Evolutionary conservation across 1,140 invertebrate species (phyloP).

Genomic region (Heliconius hewitsoni): DNA sequence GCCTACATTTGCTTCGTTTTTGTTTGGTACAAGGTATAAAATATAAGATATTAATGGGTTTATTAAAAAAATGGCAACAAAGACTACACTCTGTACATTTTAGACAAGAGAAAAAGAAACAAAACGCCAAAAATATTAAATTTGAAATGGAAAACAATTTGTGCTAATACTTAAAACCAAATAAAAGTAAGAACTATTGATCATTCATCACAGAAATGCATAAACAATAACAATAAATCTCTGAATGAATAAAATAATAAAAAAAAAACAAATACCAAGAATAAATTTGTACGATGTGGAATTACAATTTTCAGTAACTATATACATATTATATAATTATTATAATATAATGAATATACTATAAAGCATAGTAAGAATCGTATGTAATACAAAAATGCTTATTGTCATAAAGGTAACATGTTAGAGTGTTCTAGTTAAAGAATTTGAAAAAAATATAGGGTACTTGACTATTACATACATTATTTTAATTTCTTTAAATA

Average conservation of each 20-base stretch:
- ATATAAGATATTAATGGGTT: not conserved
- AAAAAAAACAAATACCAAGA: slow-evolving; percentile 30
- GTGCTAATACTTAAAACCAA: slow-evolving; percentile 54
- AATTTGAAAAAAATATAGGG: not conserved
- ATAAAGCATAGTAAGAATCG: slow-evolving; percentile 7
- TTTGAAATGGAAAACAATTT: slow-evolving; percentile 43
- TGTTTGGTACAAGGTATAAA: not conserved
- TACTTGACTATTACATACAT: slow-evolving; percentile 23
- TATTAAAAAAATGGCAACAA: not conserved
- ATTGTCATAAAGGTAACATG: slow-evolving; percentile 65
- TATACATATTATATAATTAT: slow-evolving; percentile 2
- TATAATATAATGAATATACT: slow-evolving; percentile 23
- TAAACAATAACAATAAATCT: slow-evolving; percentile 67
- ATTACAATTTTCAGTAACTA: slow-evolving; percentile 22
- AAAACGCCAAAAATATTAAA: not conserved
- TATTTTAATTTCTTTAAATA: not conserved
- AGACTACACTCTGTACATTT: not conserved
- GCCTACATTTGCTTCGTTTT: not conserved
- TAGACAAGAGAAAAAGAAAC: not conserved
- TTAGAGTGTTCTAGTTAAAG: not conserved
- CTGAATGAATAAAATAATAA: slow-evolving; percentile 47
- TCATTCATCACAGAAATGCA: slow-evolving; percentile 75
- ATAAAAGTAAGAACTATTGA: slow-evolving; percentile 53
- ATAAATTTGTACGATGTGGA: slow-evolving; percentile 40
- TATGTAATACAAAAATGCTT: slow-evolving; percentile 64